Evolutionary conservation across 2,797 vertebrate genomes (phyloP).

Genomic region (Anas georgica): DNA sequence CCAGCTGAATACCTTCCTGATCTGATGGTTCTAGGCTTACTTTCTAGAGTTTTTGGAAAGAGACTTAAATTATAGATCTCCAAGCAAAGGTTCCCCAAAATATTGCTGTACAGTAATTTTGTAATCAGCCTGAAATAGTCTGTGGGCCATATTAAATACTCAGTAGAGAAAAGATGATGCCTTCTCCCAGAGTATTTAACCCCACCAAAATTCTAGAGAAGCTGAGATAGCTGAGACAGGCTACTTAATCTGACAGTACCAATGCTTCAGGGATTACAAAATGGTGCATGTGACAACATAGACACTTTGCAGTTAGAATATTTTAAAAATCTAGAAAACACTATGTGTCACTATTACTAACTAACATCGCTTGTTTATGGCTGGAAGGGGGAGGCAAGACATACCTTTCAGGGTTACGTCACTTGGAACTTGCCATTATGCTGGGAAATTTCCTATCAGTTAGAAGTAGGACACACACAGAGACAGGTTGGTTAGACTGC

Average conservation of each 20-base stretch:
- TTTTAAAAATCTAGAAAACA: neutral
- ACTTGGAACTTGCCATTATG: neutral
- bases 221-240: neutral
- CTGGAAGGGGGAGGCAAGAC: neutral
- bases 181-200: neutral
- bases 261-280: neutral
- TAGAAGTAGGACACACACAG: neutral
- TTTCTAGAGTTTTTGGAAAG: neutral
- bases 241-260: accelerated
- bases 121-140: neutral
- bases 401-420: neutral
- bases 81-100: neutral
- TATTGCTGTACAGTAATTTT: neutral
- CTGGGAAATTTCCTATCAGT: neutral
- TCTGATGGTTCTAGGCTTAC: accelerated
- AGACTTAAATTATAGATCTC: neutral
- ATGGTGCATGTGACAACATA: neutral
- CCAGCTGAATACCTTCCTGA: neutral
- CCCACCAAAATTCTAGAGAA: neutral
- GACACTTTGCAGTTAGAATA: slow-evolving; percentile 1
- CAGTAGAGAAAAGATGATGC: neutral
- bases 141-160: neutral
- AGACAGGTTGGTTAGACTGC: neutral
- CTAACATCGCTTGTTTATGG: neutral
- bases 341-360: neutral